These are phyloP conservation scores for Bellardia pandia DNA, from an alignment of 2,888 invertebrate species.

Conservation along the genomic window DNA sequence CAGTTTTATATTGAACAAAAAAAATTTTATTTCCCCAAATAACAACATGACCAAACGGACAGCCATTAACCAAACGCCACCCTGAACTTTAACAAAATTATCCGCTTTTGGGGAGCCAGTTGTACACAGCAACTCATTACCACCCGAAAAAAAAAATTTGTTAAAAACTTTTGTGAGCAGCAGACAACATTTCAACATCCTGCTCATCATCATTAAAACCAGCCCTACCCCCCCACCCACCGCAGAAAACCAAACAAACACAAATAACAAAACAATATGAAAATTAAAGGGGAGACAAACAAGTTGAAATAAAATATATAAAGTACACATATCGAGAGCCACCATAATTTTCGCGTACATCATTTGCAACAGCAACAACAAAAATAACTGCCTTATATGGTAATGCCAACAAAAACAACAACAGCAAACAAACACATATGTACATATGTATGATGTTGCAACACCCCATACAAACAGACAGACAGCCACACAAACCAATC, in stretches of 20 bases:
- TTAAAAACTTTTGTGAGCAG: neutral
- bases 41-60: slow-evolving; percentile 19
- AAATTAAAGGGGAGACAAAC: slow-evolving; percentile 57
- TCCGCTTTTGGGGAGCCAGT: slow-evolving; percentile 1
- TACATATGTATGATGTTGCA: too few species aligned
- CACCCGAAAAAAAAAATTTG: slow-evolving; percentile 12
- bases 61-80: slow-evolving; percentile 40
- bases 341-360: slow-evolving; percentile 62
- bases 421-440: neutral
- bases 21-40: slow-evolving; percentile 1
- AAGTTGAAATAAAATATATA: slow-evolving; percentile 8
- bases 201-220: slow-evolving; percentile 27
- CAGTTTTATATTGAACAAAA: slow-evolving; percentile 12
- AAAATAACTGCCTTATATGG: slow-evolving; percentile 46
- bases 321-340: slow-evolving; percentile 41
- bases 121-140: slow-evolving; percentile 31
- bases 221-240: slow-evolving; percentile 21
- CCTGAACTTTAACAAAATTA: slow-evolving; percentile 58
- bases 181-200: slow-evolving; percentile 47
- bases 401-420: neutral
- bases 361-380: slow-evolving; percentile 32
- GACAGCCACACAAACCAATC: neutral
- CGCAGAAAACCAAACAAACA: neutral
- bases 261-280: neutral
- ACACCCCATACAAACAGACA: too few species aligned